These are phyloP conservation scores for Drosophila monieri DNA, from an alignment of 2,888 invertebrate species.

Conservation along the genomic window DNA sequence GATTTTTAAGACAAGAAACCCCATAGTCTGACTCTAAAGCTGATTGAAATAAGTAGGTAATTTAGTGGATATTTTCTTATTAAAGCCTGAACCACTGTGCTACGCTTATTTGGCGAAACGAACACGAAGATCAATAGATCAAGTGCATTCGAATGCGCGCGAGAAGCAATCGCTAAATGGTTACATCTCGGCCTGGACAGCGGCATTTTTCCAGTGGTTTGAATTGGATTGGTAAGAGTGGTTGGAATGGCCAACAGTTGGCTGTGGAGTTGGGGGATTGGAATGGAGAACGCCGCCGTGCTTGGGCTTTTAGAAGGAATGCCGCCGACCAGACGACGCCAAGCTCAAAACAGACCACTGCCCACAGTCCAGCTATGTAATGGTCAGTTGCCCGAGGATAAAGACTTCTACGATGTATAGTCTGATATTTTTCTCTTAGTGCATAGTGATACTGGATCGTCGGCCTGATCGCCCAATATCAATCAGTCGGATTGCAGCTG, in stretches of 20 bases:
- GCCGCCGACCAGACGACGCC: constrained; percentile 72
- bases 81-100: constrained; percentile 41
- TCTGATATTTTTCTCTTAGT: background rate
- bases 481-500: constrained; percentile 70
- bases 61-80: background rate
- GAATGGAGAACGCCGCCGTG: constrained; percentile 38
- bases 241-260: constrained; percentile 2
- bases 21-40: background rate
- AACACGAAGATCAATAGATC: constrained; percentile 78
- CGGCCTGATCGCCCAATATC: constrained; percentile 67
- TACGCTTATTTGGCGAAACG: constrained; percentile 55
- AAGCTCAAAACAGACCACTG: constrained; percentile 42
- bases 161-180: constrained; percentile 64
- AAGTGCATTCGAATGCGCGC: constrained; percentile 69
- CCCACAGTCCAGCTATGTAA: constrained; percentile 45
- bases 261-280: constrained; percentile 9
- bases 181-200: constrained; percentile 66
- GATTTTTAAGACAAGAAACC: background rate
- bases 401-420: background rate
- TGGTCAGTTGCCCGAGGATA: background rate
- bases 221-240: constrained; percentile 1
- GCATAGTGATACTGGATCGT: constrained; percentile 10
- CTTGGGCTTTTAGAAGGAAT: constrained; percentile 60
- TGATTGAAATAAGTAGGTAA: background rate
- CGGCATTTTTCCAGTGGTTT: constrained; percentile 31